Percentiles rank a stretch among this genome's conserved stretches.
phyloP scores from a whole-genome alignment of 2,113 vertebrate species.

The Pollimyrus isidori region DNA sequence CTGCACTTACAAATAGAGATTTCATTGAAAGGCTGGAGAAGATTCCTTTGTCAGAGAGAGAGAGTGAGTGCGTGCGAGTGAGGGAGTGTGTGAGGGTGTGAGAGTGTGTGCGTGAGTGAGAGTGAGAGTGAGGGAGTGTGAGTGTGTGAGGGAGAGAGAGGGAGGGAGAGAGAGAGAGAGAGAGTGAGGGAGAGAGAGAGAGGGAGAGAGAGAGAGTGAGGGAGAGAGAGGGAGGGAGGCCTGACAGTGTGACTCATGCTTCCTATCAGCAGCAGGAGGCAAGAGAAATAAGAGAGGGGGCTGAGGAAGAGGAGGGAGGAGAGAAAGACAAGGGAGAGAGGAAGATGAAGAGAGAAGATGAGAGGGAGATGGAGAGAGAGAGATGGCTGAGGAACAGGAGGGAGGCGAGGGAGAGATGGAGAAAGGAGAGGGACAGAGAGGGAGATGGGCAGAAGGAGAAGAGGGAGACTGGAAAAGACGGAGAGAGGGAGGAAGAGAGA shows the following conservation, averaged over 20 bases:
- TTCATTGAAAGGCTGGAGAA: not conserved
- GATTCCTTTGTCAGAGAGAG: not conserved
- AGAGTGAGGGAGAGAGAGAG: not conserved
- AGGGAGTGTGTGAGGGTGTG: no score
- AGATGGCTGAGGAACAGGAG: not conserved
- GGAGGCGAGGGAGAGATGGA: no score
- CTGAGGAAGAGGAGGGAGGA: not conserved
- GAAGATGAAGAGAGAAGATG: not conserved
- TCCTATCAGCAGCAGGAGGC: not conserved
- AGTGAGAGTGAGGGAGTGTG: no score
- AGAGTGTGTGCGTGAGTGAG: no score
- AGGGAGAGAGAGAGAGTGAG: not conserved
- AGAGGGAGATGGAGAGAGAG: not conserved
- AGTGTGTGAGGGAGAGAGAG: no score
- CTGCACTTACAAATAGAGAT: slow-evolving; percentile 4
- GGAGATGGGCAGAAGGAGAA: not conserved
- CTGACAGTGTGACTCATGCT: not conserved
- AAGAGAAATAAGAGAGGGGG: not conserved
- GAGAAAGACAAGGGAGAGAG: not conserved
- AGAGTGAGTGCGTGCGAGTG: no score
- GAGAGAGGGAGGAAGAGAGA: no score
- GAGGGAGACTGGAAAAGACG: no score
- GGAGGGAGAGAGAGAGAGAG: not conserved
- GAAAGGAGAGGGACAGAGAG: no score
- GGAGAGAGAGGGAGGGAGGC: not conserved